phyloP scores from a whole-genome alignment of 2,797 vertebrate genomes.

The Sebastes cheni region DNA sequence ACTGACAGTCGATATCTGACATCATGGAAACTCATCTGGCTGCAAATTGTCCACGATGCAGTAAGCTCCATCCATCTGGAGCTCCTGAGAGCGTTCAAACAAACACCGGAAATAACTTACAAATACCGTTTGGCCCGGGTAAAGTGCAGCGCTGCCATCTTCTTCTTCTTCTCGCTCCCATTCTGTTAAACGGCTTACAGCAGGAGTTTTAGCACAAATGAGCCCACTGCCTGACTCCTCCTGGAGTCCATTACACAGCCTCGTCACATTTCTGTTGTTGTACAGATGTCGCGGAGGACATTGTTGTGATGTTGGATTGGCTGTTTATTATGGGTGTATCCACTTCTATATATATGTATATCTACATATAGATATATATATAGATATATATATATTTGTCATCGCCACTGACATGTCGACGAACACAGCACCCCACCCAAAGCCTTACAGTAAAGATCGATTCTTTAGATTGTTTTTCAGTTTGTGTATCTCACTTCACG shows the following conservation, averaged over 20 bases:
- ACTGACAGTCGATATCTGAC: constrained; percentile 41
- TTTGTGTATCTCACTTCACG: constrained; percentile 76
- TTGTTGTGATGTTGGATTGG: constrained; percentile 24
- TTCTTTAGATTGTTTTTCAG: constrained; percentile 67
- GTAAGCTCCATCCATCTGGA: constrained; percentile 32
- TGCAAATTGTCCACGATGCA: constrained; percentile 24
- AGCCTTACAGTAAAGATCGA: constrained; percentile 82
- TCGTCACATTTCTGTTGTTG: constrained; percentile 28
- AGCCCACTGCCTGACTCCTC: constrained; percentile 69
- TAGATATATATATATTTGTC: not conserved
- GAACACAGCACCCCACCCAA: constrained; percentile 77
- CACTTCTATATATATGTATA: not conserved
- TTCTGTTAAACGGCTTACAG: constrained; percentile 33
- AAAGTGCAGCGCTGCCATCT: constrained; percentile 23
- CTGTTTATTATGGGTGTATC: constrained; percentile 14
- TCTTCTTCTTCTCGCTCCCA: constrained; percentile 18
- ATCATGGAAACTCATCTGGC: constrained; percentile 62
- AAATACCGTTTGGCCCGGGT: constrained; percentile 49
- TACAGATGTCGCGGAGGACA: constrained; percentile 28
- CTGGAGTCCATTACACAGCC: constrained; percentile 29
- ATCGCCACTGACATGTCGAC: constrained; percentile 25
- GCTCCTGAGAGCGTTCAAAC: constrained; percentile 26
- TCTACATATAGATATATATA: not conserved
- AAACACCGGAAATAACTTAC: constrained; percentile 40
- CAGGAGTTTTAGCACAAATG: constrained; percentile 72